Percentiles rank a stretch among this genome's conserved stretches.
These are phyloP conservation scores for Acromyrmex heyeri DNA, from an alignment of 1,140 invertebrate genomes.

Conservation along the genomic window DNA sequence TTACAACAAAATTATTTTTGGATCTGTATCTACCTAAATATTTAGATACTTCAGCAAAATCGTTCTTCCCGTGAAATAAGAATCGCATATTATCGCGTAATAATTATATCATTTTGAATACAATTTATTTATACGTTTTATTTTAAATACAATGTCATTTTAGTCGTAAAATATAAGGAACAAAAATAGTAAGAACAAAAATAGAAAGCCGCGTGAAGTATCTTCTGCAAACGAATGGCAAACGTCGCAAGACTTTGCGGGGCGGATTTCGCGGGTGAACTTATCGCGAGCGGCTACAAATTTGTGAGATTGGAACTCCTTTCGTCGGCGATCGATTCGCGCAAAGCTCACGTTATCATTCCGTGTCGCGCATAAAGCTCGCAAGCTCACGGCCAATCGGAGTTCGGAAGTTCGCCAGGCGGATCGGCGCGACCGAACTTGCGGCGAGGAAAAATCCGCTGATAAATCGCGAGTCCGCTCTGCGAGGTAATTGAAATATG, in stretches of 20 bases:
- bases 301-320: conserved; percentile 22
- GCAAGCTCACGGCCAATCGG: conserved; percentile 19
- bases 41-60: too few relatives aligned
- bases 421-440: conserved; percentile 13
- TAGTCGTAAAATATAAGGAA: too few relatives aligned
- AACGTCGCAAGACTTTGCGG: conserved; percentile 2
- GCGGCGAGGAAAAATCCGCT: conserved; percentile 39
- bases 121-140: too few relatives aligned
- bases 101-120: too few relatives aligned
- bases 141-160: too few relatives aligned
- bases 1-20: too few relatives aligned
- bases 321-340: conserved; percentile 42
- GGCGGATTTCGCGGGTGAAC: background rate
- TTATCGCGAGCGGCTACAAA: conserved; percentile 36
- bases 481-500: conserved; percentile 55
- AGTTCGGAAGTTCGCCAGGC: conserved; percentile 35
- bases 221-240: background rate
- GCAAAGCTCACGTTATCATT: conserved; percentile 30
- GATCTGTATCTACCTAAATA: too few relatives aligned
- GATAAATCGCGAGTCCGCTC: conserved; percentile 41
- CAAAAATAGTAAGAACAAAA: too few relatives aligned
- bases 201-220: background rate
- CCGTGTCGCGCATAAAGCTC: conserved; percentile 27
- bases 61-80: too few relatives aligned
- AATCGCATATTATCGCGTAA: too few relatives aligned